These are phyloP conservation scores for Abrostola triplasia DNA, from an alignment of 2,888 invertebrate species.

Conservation along the genomic window DNA sequence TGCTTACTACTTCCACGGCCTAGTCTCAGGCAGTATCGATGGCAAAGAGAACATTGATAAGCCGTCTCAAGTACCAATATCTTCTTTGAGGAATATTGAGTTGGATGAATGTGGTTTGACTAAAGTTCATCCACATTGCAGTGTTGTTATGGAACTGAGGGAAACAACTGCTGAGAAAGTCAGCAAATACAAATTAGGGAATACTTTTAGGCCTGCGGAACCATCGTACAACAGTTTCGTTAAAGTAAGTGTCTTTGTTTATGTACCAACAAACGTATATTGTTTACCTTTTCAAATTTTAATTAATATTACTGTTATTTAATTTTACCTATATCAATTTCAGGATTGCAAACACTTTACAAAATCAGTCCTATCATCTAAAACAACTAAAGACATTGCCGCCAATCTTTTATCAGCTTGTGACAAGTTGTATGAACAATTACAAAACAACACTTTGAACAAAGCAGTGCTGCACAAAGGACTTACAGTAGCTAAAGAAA, in stretches of 20 bases:
- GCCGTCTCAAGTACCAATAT: conserved; percentile 64
- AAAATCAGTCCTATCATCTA: conserved; percentile 76
- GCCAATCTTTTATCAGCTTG: conserved; percentile 64
- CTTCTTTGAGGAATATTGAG: conserved; percentile 59
- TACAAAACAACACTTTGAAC: conserved; percentile 53
- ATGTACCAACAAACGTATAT: too few species aligned
- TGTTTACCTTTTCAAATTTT: too few species aligned
- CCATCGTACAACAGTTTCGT: conserved; percentile 85
- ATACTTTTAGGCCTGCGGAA: conserved; percentile 87
- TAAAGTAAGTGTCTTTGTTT: conserved; percentile 87
- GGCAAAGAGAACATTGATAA: conserved; percentile 70
- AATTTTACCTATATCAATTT: conserved; percentile 48
- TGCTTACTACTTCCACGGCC: conserved; percentile 87
- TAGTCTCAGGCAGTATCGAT: conserved; percentile 72
- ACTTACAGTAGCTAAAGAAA: conserved; percentile 76
- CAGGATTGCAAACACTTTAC: conserved; percentile 85
- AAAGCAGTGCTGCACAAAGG: conserved; percentile 62
- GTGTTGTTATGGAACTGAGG: conserved; percentile 75
- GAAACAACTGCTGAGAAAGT: conserved; percentile 72
- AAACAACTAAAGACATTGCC: conserved; percentile 67
- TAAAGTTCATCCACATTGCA: conserved; percentile 84
- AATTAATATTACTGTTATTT: too few species aligned
- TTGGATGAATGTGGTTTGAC: conserved; percentile 58
- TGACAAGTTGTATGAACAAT: conserved; percentile 60
- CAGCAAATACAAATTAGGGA: conserved; percentile 84